Base-by-base conservation (phyloP, 1,140 invertebrate genomes). In the Meloidogyne floridensis region DNA sequence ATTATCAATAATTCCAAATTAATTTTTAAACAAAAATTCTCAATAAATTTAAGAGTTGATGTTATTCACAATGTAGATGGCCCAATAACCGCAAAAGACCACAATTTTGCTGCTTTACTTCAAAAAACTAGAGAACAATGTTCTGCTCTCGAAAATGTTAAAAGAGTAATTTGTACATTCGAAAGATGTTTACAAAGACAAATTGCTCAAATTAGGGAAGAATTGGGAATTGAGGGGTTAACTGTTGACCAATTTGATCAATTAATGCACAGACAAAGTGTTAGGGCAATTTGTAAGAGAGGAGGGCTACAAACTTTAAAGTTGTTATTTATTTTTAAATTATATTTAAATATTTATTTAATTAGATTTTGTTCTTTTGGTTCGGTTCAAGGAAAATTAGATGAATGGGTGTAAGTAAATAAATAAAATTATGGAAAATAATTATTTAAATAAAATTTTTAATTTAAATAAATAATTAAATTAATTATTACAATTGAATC, bases 111-210 rank as follows among this genome's bases (percentile, higher is more conserved):
- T 18, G 53, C 53, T 13, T 53, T 84, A 8, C 84, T 85, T 18
- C 86, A 87, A 53, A 85, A 85, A 77, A 77, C 87, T 18, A 74
- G 65, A 20, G 84, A 85, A 75, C 82, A 87, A 18, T 80, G 82
- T 54, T 84, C 84, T 65, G 59, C 47, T n/a, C 80, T 85, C 6
- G 78, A 70, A 32, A 85, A 81, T 43, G 59, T 69, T 13, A 54
- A 47, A 72, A 42, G 84, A 18, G n/a, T 43, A 8, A 84, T 87
- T 47, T 85, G 82, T 53, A 82, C 81, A n/a, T 87, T 85, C 51
- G 84, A 85, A 59, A 83, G 85, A n/a, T 54, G 69, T 32, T 74
- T 85, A 18, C 84, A 85, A 56, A 73, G 75, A 59, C 79, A 84
- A 32, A 77, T 85, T 70, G 84, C 84, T 4, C 82, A 84, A 53